Evolutionary conservation across 2,113 vertebrate species (phyloP).

Genomic region (Oncorhynchus kisutch): DNA sequence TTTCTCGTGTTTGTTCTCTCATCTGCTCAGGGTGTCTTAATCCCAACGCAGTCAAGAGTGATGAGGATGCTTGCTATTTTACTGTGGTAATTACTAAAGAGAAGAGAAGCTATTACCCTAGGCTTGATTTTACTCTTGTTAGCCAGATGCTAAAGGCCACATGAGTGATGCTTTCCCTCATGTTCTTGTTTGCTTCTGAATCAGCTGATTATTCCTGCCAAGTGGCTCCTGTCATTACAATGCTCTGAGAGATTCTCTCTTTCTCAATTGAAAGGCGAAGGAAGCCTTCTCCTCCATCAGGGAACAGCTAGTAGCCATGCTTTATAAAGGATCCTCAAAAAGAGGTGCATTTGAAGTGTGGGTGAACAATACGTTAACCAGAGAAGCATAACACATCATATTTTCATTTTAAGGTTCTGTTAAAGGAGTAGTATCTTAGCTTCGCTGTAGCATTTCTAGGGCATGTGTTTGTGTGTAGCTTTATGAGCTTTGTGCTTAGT

Average conservation of each 20-base stretch:
- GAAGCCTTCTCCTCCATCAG: too few species aligned
- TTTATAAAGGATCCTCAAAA: too few species aligned
- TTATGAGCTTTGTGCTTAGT: constrained; percentile 18
- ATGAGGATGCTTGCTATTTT: constrained; percentile 22
- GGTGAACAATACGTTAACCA: too few species aligned
- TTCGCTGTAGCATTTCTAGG: neutral
- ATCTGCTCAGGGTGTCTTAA: neutral
- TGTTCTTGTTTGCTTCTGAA: constrained; percentile 18
- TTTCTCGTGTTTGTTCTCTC: neutral
- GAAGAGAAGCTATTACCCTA: constrained; percentile 17
- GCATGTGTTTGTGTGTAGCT: neutral
- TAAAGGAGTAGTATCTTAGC: neutral
- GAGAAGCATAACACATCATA: too few species aligned
- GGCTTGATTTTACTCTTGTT: neutral
- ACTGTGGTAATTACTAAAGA: constrained; percentile 35
- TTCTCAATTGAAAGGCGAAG: neutral
- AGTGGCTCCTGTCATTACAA: constrained; percentile 25
- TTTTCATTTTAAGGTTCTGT: neutral
- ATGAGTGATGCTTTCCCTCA: constrained; percentile 16
- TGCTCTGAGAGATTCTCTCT: constrained; percentile 21
- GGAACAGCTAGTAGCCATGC: too few species aligned
- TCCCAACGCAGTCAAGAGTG: neutral
- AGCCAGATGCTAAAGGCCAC: constrained; percentile 16
- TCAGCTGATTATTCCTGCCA: constrained; percentile 36
- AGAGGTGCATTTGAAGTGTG: too few species aligned